Evolutionary conservation across 2,797 vertebrate species (phyloP), one percentile per base, ranked within the genome.

Genomic region (Neosilurus hyrtlii): DNA sequence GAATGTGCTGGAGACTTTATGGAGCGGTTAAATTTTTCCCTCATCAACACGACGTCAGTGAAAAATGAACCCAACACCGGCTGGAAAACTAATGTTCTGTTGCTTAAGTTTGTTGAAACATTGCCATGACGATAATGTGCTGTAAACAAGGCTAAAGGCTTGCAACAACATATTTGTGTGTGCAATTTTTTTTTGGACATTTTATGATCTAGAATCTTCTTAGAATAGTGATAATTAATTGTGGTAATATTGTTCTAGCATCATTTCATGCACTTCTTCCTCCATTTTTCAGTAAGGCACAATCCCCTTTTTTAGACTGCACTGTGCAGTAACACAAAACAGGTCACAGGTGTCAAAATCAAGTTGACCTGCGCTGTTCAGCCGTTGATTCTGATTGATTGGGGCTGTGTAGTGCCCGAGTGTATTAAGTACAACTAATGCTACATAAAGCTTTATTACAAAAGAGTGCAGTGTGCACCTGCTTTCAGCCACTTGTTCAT

Each of bases 281-380:
- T 51, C 49, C 59, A 51, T 11, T 78, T 65, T 78, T 20, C n/a
- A 78, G 4, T 22, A 61, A 59, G 26, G 73, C 12, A 18, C 56
- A 12, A 7, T 26, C 61, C 75, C 63, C 10, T 20, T 52, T 26
- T 62, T 22, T 37, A 49, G 22, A 51, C 4, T 51, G 56, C 67
- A 51, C 20, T 66, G 1, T 37, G 30, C 18, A 30, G 49, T 37
- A 57, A 77, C 18, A 75, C 56, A 22, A 79, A 62, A 71, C 75
- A 63, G 82, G 75, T 83, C 82, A 83, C 49, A 30, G 30, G 35
- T 59, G 65, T 78, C 56, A 62, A 78, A 83, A 83, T 70, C 82
- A 63, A 70, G 82, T 56, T 59, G 82, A 68, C 26, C 74, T 52
- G 54, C 8, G 2, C n/a, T 67, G 62, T 52, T 71, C 30, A 56